Evolutionary conservation across 2,797 vertebrate species (phyloP).

Genomic region (Acrossocheilus wenchowensis): DNA sequence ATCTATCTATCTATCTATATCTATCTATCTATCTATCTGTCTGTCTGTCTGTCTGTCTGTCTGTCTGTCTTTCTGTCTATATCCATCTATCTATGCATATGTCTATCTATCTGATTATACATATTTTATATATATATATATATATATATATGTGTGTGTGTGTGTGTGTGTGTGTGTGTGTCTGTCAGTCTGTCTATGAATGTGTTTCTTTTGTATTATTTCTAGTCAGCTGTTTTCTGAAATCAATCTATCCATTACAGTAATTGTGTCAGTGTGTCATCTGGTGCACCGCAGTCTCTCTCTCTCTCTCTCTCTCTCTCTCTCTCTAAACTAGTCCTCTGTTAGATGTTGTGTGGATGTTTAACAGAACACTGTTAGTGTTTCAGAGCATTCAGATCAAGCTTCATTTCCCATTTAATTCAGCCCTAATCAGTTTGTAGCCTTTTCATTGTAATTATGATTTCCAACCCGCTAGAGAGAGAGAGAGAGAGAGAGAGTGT

Average conservation of each 20-base stretch:
- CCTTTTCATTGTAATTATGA: conserved; percentile 20
- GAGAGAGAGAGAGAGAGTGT: conserved; percentile 2
- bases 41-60: too few species aligned
- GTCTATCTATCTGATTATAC: not conserved
- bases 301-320: conserved; percentile 1
- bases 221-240: not conserved
- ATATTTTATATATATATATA: too few species aligned
- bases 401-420: not conserved
- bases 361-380: conserved; percentile 19
- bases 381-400: not conserved
- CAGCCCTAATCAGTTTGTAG: not conserved
- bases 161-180: not conserved
- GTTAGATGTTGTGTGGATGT: not conserved
- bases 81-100: not conserved
- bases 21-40: too few species aligned
- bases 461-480: not conserved
- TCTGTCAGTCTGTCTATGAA: not conserved
- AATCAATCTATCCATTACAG: not conserved
- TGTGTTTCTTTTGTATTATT: not conserved
- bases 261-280: conserved; percentile 29
- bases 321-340: not conserved
- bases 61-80: too few species aligned
- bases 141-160: too few species aligned
- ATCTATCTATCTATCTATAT: too few species aligned
- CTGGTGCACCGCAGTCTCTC: not conserved